Base-by-base conservation (phyloP, 30 jellyfish, hydroid and myxozoan species). In the Hydra vulgaris region DNA sequence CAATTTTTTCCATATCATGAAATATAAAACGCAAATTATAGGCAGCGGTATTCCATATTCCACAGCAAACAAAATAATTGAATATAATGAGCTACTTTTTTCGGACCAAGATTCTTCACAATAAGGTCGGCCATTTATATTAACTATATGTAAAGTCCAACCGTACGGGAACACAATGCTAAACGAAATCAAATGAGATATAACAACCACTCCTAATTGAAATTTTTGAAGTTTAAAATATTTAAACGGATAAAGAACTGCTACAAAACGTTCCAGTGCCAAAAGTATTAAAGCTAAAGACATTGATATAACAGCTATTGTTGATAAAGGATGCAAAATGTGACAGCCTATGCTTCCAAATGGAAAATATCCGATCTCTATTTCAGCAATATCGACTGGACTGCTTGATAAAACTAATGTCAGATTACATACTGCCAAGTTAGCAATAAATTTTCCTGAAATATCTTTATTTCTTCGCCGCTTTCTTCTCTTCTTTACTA, bases 281-380 rank as follows among this genome's bases (percentile, higher is more conserved):
- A 85, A 19, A 52, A 26, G 18, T 19, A 85, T 61, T 18, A 85
- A 66, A 0, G 92, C 81, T 5, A 80, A 79, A 21, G 72, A 82
- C 40, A 25, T 90, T 17, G 95, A 80, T 18, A 74, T 79, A 17
- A 85, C 15, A 4, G 88, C 83, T 12, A 79, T 21, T 27, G 95
- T 85, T 68, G 95, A 77, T 25, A 85, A 24, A 15, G 95, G 95
- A 74, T 85, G 72, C 20, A 85, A 21, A 0, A 53, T 40, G 21
- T 75, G 79, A 74, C 95, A 85, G 0, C 95, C 95, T 24, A 85
- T 71, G 19, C 54, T 55, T n/a, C 95, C 95, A 56, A 77, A 80
- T 1, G 84, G 80, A 72, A 72, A 85, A 22, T 70, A 40, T 26
- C 88, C 93, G 22, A 66, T 17, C 4, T 71, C 5, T 27, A 27